Percentiles rank a stretch among this genome's conserved stretches.
Conservation (phyloP, 2,888 invertebrate genomes). For the Drosophila kokeensis region DNA sequence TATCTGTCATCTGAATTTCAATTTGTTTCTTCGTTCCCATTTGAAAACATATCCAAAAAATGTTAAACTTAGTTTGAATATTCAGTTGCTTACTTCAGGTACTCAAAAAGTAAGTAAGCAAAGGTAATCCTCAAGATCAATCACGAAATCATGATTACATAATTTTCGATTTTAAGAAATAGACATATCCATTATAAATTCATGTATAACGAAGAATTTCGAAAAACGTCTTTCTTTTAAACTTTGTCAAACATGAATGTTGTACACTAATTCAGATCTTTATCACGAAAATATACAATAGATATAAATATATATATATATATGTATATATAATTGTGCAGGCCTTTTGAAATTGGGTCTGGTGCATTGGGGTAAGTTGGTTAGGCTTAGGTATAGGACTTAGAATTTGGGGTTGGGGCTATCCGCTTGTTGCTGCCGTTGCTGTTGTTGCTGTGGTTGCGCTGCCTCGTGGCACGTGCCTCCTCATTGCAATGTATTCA, state of each 20-base stretch:
- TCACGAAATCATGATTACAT: too few relatives aligned
- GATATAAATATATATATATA: background rate
- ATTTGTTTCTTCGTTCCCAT: too few relatives aligned
- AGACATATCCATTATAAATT: too few relatives aligned
- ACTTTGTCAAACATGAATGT: background rate
- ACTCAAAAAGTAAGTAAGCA: too few relatives aligned
- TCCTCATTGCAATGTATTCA: background rate
- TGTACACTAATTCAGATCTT: background rate
- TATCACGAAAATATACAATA: background rate
- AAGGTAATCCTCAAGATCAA: too few relatives aligned
- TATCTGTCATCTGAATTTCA: too few relatives aligned
- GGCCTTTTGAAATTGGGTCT: too few relatives aligned
- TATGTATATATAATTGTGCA: too few relatives aligned
- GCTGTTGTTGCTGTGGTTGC: background rate
- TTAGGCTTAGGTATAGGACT: background rate
- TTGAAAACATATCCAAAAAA: too few relatives aligned
- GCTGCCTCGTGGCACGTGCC: conserved; percentile 5
- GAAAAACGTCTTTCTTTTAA: background rate
- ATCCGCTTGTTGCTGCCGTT: background rate
- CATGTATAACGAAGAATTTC: background rate
- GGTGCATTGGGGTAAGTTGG: background rate
- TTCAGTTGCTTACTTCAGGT: background rate
- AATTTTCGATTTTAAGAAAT: background rate
- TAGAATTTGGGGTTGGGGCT: background rate
- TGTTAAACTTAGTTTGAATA: background rate